phyloP scores from a whole-genome alignment of 1,140 invertebrate species.

The Leptinotarsa defecta region DNA sequence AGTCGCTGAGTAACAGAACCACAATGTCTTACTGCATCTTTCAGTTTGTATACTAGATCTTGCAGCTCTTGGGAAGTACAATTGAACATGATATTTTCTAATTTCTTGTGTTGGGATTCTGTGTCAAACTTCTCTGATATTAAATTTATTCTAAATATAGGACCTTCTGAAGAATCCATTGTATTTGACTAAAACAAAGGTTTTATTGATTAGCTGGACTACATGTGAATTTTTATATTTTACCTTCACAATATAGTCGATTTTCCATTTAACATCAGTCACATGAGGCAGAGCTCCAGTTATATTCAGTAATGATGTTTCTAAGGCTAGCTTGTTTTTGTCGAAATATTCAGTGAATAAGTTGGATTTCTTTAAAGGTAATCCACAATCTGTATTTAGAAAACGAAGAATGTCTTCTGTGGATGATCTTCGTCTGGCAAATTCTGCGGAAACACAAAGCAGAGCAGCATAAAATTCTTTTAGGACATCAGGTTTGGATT shows the following conservation, averaged over 20 bases:
- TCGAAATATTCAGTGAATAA: conserved; percentile 55
- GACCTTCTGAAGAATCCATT: conserved; percentile 52
- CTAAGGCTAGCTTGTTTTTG: conserved; percentile 53
- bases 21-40: conserved; percentile 66
- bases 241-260: conserved; percentile 65
- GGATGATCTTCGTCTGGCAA: conserved; percentile 54
- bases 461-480: conserved; percentile 57
- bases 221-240: conserved; percentile 14
- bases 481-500: conserved; percentile 54
- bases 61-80: conserved; percentile 68
- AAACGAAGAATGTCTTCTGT: conserved; percentile 52
- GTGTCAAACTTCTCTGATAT: conserved; percentile 50
- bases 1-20: conserved; percentile 9
- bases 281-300: conserved; percentile 63
- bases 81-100: conserved; percentile 62
- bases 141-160: conserved; percentile 57
- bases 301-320: conserved; percentile 57
- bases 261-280: conserved; percentile 68
- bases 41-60: conserved; percentile 69
- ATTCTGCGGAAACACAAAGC: conserved; percentile 55
- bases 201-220: conserved; percentile 7
- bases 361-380: conserved; percentile 48
- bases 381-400: conserved; percentile 49
- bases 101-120: conserved; percentile 56
- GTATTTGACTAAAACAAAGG: conserved; percentile 56